Evolutionary conservation across 1,140 invertebrate genomes (phyloP), one percentile per base, ranked within the genome.

Genomic region (Pygmarrhopalites habei): DNA sequence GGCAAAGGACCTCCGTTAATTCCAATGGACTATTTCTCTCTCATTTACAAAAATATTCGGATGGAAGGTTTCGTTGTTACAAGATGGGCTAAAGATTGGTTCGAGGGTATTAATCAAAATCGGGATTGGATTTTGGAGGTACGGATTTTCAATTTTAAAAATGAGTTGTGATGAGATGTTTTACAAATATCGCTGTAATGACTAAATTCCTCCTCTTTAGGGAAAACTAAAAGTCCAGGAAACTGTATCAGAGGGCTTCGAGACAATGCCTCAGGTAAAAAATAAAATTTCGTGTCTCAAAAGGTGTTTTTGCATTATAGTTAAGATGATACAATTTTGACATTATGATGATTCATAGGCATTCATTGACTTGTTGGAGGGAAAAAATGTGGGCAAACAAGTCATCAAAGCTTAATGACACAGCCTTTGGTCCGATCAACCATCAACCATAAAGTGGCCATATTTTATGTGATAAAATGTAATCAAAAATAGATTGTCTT

Each of bases 61-160:
- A 78, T 85, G 67, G 79, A 84, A 77, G 84, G 84, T 17, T 83
- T 86, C 61, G 65, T 81, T 29, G 80, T 82, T 0, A 65, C 64
- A 10, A 72, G 78, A 49, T 85, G 79, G 77, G 32, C 44, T 0
- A 70, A 80, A 41, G 74, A 78, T 26, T 82, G 77, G 74, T 62
- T 68, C 12, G 79, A 84, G 71, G 82, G 80, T 1, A 77, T 84
- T 17, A 52, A 72, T 2, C 76, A 86, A 69, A 82, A 85, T 72
- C 64, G 79, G 4, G 65, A 81, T 64, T 85, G 83, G 82, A 77
- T 85, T 58, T 73, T 78, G 65, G 80, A 85, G 61, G 79, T 80
- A 70, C 65, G 58, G 23, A 41, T 39, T 12, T 44, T 10, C 15
- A 5, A 7, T 19, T 62, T 28, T 56, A 57, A 7, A 57, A 12